Evolutionary conservation across 2,888 invertebrate genomes (phyloP).

Genomic region (Yponomeuta sedellus): DNA sequence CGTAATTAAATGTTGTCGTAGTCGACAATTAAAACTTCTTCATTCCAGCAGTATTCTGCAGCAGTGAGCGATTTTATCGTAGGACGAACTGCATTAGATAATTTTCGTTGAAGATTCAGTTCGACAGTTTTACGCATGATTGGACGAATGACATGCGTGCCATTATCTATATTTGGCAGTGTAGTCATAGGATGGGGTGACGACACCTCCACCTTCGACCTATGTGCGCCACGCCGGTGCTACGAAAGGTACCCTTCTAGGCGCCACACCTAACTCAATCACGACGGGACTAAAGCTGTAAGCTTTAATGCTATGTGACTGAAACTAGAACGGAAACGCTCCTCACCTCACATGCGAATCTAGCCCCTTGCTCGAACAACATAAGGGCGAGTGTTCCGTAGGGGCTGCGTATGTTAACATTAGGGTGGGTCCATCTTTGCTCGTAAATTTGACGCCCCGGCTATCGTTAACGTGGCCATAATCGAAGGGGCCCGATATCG

Average conservation of each 20-base stretch:
- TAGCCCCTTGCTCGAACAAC: constrained; percentile 20
- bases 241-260: constrained; percentile 19
- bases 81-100: too few relatives aligned
- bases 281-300: constrained; percentile 36
- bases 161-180: constrained; percentile 1
- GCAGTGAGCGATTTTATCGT: too few relatives aligned
- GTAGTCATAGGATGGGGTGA: background rate
- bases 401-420: constrained; percentile 46
- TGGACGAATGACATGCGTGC: background rate
- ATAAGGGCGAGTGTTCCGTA: constrained; percentile 29
- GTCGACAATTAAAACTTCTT: background rate
- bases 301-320: constrained; percentile 50
- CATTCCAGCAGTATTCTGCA: background rate
- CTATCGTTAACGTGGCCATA: constrained; percentile 34
- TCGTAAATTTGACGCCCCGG: constrained; percentile 42
- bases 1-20: background rate
- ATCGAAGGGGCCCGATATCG: constrained; percentile 14
- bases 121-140: too few relatives aligned
- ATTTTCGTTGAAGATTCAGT: too few relatives aligned
- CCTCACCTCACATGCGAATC: constrained; percentile 24
- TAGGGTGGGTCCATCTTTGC: constrained; percentile 31
- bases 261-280: constrained; percentile 64
- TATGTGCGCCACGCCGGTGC: background rate
- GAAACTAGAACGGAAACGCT: constrained; percentile 53
- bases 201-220: background rate